Evolutionary conservation across 2,888 invertebrate genomes (phyloP), one percentile per base, ranked within the genome.

Genomic region (Polylopha cassiicola): DNA sequence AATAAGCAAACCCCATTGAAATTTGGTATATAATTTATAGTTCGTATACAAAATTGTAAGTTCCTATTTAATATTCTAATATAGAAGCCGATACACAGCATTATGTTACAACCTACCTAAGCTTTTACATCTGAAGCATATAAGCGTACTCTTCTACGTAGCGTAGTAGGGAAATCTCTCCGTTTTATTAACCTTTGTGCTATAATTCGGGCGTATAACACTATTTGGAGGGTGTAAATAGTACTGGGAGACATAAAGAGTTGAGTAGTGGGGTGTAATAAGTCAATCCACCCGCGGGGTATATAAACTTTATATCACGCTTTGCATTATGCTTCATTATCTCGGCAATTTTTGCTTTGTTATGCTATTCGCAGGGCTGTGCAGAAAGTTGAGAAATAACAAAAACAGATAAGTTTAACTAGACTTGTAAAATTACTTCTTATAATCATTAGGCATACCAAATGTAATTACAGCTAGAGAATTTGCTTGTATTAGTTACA

Each of bases 301-400:
- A 61, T 73, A 73, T 74, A 68, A 73, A 74, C 71, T 76, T 79
- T 71, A 77, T 80, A 79, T 79, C 77, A 73, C 75, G 78, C 65
- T 73, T 75, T 75, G 80, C 73, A 77, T 77, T 79, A 80, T 74
- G 74, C 66, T 80, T 79, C 78, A 79, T 81, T 81, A 79, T 78
- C 71, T 74, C 55, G 44, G 73, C 63, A 71, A 78, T 78, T 81
- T 81, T 81, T 79, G 77, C 77, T 75, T 74, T 76, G 75, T 76
- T 74, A 61, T 70, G 65, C 58, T 57, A 45, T 37, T 17, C 45
- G 29, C 45, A 79, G 73, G 78, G 78, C 23, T 78, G 72, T 32
- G 11, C 15, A 9, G 18, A 7, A 27, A n/a, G 6, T 30, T 23
- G 21, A 11, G 23, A 10, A 33, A 8, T 17, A 18, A 9, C 10